These are phyloP conservation scores for Platynereis dumerilii DNA, from an alignment of 2,888 invertebrate species.

Conservation along the genomic window DNA sequence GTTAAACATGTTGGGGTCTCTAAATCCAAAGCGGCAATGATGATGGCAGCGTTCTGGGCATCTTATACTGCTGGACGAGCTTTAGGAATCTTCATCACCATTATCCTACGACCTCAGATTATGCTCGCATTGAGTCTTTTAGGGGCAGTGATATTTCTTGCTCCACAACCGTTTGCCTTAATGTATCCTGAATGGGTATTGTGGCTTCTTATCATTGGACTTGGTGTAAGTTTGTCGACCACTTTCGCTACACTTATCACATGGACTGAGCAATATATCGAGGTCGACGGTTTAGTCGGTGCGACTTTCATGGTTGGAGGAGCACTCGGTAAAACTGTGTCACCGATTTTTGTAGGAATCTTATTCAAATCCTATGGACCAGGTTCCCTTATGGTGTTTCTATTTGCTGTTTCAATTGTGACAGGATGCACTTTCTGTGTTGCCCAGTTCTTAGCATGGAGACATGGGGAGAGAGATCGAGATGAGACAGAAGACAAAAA, in stretches of 20 bases:
- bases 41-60: neutral
- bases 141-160: neutral
- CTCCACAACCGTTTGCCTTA: neutral
- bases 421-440: no score
- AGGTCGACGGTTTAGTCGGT: neutral
- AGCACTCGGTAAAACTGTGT: neutral
- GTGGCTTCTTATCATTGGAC: neutral
- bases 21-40: neutral
- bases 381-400: neutral
- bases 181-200: neutral
- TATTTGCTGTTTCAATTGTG: constrained; percentile 7
- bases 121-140: neutral
- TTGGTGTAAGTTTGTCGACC: neutral
- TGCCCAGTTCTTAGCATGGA: no score
- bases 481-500: no score
- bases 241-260: neutral
- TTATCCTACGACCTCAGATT: neutral
- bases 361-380: neutral
- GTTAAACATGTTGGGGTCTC: neutral
- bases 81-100: neutral
- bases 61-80: neutral
- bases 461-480: no score
- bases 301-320: constrained; percentile 3
- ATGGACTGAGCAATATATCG: neutral
- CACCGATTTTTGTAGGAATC: neutral